These are phyloP conservation scores for Zaprionus taronus DNA, from an alignment of 1,140 invertebrate genomes.

Conservation along the genomic window DNA sequence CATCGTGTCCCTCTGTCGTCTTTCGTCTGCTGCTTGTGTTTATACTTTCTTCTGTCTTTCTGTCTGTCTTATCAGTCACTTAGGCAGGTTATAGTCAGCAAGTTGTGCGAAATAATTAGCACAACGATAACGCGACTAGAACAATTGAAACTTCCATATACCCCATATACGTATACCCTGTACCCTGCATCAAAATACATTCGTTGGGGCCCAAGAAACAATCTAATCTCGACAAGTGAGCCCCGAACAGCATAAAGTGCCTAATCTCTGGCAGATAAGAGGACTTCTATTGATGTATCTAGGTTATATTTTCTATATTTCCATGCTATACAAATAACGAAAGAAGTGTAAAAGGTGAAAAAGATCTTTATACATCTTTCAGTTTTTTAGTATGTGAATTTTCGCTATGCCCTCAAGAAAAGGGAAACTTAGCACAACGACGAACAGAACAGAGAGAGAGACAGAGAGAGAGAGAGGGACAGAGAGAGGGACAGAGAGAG, in stretches of 20 bases:
- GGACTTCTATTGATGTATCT: neutral
- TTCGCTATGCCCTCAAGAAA: neutral
- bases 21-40: neutral
- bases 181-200: neutral
- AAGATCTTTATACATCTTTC: too few species aligned
- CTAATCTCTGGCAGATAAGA: neutral
- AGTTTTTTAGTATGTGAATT: too few species aligned
- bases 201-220: neutral
- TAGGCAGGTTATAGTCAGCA: neutral
- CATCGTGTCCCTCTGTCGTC: neutral
- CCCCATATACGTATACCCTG: neutral
- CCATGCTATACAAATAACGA: too few species aligned
- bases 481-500: constrained; percentile 18
- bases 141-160: neutral
- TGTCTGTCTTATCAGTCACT: constrained; percentile 18
- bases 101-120: constrained; percentile 13
- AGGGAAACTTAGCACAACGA: neutral
- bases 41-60: constrained; percentile 10
- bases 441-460: constrained; percentile 6
- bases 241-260: neutral
- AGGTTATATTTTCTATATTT: neutral
- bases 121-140: constrained; percentile 5
- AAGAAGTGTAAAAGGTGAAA: too few species aligned
- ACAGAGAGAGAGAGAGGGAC: constrained; percentile 5
- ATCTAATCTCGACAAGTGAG: neutral